Evolutionary conservation across 35 echinoderm and acorn worm species (phyloP).

Genomic region (Heliocidaris tuberculata): DNA sequence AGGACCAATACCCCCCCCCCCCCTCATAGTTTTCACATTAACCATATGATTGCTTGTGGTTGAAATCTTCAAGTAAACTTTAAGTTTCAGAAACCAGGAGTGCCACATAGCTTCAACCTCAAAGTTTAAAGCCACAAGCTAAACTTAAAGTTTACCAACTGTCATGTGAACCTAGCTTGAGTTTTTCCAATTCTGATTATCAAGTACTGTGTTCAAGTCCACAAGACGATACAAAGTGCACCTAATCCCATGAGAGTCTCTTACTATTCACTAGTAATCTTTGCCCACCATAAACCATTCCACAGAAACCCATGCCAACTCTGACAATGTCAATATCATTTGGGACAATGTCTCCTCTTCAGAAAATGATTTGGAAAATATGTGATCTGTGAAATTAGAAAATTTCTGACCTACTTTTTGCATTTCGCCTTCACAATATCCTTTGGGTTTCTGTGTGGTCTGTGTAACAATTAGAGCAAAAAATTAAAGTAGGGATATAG

Average conservation of each 20-base stretch:
- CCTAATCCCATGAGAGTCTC: background rate
- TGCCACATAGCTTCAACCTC: no score
- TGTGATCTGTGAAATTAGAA: background rate
- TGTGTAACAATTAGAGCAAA: background rate
- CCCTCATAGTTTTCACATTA: no score
- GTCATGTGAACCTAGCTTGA: background rate
- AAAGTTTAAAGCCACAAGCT: no score
- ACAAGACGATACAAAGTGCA: slow-evolving; percentile 2
- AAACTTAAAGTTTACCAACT: background rate
- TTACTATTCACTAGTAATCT: background rate
- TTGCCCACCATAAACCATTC: slow-evolving; percentile 8
- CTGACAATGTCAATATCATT: background rate
- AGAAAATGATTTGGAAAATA: background rate
- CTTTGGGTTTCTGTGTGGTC: background rate
- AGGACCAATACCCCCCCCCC: no score
- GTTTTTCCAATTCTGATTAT: background rate
- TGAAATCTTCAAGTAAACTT: no score
- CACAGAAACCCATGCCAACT: background rate
- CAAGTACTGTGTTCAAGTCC: background rate
- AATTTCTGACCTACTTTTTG: background rate
- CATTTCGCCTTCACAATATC: background rate
- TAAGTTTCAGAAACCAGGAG: no score
- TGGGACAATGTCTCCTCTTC: background rate
- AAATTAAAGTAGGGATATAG: background rate
- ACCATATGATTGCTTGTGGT: no score